Base-by-base conservation (phyloP, 2,113 vertebrate species). In the Miniopterus natalensis region DNA sequence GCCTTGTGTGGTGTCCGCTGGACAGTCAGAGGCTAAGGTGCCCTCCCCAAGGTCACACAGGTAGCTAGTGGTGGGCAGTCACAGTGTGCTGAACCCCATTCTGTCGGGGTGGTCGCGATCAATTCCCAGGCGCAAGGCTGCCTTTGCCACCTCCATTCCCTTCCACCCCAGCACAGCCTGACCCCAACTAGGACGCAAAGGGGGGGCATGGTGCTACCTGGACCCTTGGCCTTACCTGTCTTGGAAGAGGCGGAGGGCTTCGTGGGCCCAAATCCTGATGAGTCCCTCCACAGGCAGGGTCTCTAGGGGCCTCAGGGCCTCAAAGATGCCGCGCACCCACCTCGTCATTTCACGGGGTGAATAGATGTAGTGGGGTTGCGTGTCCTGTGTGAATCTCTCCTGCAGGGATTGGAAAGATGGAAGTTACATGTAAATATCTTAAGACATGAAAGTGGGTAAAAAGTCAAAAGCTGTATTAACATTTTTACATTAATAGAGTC, bases 341-440 rank as follows among this genome's bases (percentile, higher is more conserved):
- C 99, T 98, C 8, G 99, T 99, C 99, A 99, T 99, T 97, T 99
- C 99, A 98, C 99, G 99, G 96, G 99, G 99, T 2, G 99, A 99
- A 95, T 99, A 99, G 98, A 99, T 99, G 92, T 99, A 99, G 98
- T 99, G 99, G 0, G 99, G 99, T 92, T 99, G 99, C 0, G 99
- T 99, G 98, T 99, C 99, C 97, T 99, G 99, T 13, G 99, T 99
- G 98, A 99, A 99, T 12, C 99, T 98, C 97, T 99, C 99, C 99
- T 99, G 96, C 5, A 0, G 97, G 95, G 81, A 45, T 27, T 40
- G 21, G 80, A 42, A 90, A 0, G 36, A 12, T 0, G 1, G 9
- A 12, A n/a, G 29, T 4, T 17, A 25, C 1, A 0, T 0, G 15
- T 6, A 6, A 23, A 25, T 2, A 2, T 5, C 8, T n/a, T 10